A percentile compares a stretch with the other conserved stretches of the same genome.
Evolutionary conservation across 37 sponge, comb jelly and placozoan species (phyloP).

Genomic region (Mnemiopsis leidyi): DNA sequence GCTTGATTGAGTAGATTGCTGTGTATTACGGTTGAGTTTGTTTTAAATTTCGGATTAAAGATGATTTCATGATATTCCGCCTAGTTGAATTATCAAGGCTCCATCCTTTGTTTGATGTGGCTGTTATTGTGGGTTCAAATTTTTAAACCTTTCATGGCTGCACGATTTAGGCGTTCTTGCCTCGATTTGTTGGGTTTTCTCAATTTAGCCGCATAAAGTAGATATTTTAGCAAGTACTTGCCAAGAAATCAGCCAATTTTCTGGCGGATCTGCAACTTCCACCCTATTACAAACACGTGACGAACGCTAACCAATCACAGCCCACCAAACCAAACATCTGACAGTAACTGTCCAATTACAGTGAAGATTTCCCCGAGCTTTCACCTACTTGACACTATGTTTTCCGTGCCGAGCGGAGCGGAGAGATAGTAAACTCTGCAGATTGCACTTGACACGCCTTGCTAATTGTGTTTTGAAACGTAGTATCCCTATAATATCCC

Average conservation of each 20-base stretch:
- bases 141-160: not conserved
- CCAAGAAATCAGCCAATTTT: not conserved
- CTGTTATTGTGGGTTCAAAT: not conserved
- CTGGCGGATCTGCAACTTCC: not conserved
- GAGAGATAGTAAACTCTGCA: no score
- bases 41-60: not conserved
- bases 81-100: not conserved
- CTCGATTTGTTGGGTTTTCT: not conserved
- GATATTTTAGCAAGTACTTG: not conserved
- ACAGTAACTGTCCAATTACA: not conserved
- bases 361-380: not conserved
- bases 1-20: not conserved
- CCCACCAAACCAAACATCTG: not conserved
- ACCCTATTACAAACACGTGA: not conserved
- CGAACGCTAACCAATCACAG: not conserved
- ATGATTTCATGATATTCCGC: not conserved
- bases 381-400: not conserved
- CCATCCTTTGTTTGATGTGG: not conserved
- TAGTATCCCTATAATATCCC: not conserved
- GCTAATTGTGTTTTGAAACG: not conserved
- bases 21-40: not conserved
- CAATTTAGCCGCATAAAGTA: not conserved
- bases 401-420: not conserved
- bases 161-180: not conserved
- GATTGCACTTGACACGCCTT: not conserved